Percentiles rank a stretch among this genome's conserved stretches.
Conservation (phyloP, 92 coral and sea anemone species). For the Bergia sp. region DNA sequence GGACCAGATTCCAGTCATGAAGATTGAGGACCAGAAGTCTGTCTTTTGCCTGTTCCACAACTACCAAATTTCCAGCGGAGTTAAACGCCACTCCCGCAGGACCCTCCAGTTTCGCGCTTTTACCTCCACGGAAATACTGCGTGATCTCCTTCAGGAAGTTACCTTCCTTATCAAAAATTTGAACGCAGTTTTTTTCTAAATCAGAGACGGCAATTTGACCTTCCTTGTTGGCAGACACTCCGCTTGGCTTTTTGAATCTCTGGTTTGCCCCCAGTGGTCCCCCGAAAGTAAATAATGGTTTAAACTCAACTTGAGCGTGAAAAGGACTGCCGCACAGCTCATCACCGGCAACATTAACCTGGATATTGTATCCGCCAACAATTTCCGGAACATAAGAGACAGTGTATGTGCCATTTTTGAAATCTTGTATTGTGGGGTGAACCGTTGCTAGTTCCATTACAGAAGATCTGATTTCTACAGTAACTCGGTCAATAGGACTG, state of each 20-base stretch:
- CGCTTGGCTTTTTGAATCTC: slow-evolving; percentile 31
- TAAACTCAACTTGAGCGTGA: slow-evolving; percentile 36
- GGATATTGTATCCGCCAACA: slow-evolving; percentile 30
- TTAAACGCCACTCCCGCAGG: slow-evolving; percentile 40
- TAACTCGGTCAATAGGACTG: slow-evolving; percentile 11
- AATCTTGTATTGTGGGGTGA: slow-evolving; percentile 30
- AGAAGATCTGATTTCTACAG: slow-evolving; percentile 36
- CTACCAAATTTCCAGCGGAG: slow-evolving; percentile 24
- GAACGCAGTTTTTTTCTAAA: slow-evolving; percentile 36
- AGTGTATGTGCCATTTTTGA: slow-evolving; percentile 33
- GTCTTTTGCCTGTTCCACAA: slow-evolving; percentile 38
- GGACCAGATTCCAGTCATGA: slow-evolving; percentile 34
- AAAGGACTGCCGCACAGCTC: slow-evolving; percentile 15
- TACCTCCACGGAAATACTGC: slow-evolving; percentile 35
- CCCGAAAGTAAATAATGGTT: slow-evolving; percentile 33
- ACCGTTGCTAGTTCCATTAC: slow-evolving; percentile 6
- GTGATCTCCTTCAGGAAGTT: slow-evolving; percentile 34
- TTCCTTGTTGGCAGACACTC: slow-evolving; percentile 26
- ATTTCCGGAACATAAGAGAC: slow-evolving; percentile 13
- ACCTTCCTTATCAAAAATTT: slow-evolving; percentile 24
- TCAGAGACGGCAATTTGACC: slow-evolving; percentile 33
- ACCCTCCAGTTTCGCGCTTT: slow-evolving; percentile 10
- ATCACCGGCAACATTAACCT: slow-evolving; percentile 12
- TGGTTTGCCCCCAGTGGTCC: slow-evolving; percentile 35
- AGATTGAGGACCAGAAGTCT: slow-evolving; percentile 23